Conservation (phyloP, 2,113 vertebrate species). For the Platichthys flesus region DNA sequence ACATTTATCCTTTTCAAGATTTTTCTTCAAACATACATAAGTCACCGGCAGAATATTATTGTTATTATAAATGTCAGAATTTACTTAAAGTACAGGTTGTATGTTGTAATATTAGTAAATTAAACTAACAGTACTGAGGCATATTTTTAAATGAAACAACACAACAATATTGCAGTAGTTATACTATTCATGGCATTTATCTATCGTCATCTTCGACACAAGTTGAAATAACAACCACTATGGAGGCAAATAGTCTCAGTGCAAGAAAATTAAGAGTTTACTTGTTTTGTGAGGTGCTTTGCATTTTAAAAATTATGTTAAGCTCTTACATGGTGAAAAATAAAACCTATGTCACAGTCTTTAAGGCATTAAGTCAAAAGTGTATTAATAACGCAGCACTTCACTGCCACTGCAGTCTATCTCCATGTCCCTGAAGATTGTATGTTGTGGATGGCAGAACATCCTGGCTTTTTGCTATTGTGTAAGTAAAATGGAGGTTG, state of each 20-base stretch:
- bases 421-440: neutral
- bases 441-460: slow-evolving; percentile 3
- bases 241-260: neutral
- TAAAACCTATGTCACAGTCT: slow-evolving; percentile 5
- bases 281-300: slow-evolving; percentile 4
- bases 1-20: too few relatives aligned
- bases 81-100: too few relatives aligned
- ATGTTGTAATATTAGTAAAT: neutral
- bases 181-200: neutral
- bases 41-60: too few relatives aligned
- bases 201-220: neutral
- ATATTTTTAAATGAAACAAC: neutral
- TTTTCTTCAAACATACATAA: too few relatives aligned
- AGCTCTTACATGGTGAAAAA: slow-evolving; percentile 13
- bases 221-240: neutral
- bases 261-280: slow-evolving; percentile 4
- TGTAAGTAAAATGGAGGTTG: slow-evolving; percentile 33
- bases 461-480: slow-evolving; percentile 9
- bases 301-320: slow-evolving; percentile 13
- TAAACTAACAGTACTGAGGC: neutral
- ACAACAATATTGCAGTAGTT: neutral
- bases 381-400: neutral
- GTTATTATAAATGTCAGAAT: too few relatives aligned
- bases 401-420: neutral
- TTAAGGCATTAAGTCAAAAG: slow-evolving; percentile 1